phyloP scores from a whole-genome alignment of 2,113 vertebrate genomes.

The Xenus cinereus region DNA sequence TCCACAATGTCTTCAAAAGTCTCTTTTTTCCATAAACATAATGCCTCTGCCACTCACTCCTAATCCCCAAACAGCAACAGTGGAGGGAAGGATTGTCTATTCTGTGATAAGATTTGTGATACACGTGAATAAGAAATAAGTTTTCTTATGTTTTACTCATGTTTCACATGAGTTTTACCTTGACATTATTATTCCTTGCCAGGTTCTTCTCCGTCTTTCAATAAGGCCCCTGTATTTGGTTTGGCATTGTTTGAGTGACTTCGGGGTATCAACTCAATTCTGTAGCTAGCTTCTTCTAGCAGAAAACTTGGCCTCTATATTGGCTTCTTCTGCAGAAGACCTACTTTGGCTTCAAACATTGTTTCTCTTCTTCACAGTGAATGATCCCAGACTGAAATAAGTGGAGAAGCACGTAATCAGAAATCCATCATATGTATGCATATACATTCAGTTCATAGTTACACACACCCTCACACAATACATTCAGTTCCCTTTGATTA shows the following conservation, averaged over 20 bases:
- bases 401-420: not conserved
- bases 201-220: not conserved
- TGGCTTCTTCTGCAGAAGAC: not conserved
- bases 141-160: too few species aligned
- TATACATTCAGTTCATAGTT: not conserved
- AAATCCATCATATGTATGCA: not conserved
- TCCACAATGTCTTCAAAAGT: not conserved
- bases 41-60: not conserved
- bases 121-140: not conserved
- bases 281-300: not conserved
- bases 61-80: not conserved
- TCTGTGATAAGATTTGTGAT: not conserved
- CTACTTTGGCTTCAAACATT: not conserved
- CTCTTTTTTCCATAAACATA: not conserved
- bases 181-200: not conserved
- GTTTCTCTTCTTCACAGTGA: not conserved
- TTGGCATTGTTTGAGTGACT: not conserved
- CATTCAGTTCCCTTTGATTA: not conserved
- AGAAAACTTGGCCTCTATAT: not conserved
- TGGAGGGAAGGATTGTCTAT: not conserved
- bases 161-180: not conserved
- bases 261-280: not conserved
- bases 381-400: not conserved
- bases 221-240: not conserved
- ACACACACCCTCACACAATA: not conserved